These are phyloP conservation scores for Scrobipalpa costella DNA, from an alignment of 2,888 invertebrate species.

Conservation along the genomic window DNA sequence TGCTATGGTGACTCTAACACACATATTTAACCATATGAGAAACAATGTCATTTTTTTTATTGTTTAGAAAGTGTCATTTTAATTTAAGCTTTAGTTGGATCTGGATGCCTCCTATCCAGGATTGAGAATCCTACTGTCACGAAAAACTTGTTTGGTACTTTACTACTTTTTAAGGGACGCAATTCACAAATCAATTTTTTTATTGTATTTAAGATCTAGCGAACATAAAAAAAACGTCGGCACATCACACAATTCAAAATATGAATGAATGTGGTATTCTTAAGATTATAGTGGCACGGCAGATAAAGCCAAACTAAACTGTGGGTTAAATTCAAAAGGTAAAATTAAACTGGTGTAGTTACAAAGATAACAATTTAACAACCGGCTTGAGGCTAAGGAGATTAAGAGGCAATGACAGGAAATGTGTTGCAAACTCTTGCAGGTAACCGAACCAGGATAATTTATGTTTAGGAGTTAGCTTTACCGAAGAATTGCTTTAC, in stretches of 20 bases:
- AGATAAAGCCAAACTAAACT: not conserved
- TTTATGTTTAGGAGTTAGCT: not conserved
- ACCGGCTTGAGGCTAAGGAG: conserved; percentile 19
- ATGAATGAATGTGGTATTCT: not conserved
- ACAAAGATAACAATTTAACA: conserved; percentile 29
- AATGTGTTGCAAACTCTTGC: conserved; percentile 6
- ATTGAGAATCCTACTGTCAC: too few species aligned
- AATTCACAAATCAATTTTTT: too few species aligned
- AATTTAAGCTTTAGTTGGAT: too few species aligned
- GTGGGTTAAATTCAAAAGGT: not conserved
- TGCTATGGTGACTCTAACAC: too few species aligned
- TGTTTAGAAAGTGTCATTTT: too few species aligned
- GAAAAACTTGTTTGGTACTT: too few species aligned
- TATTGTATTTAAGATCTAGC: too few species aligned
- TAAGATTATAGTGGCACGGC: not conserved
- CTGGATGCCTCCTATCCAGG: too few species aligned
- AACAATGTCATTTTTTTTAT: too few species aligned
- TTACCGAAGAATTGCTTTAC: not conserved
- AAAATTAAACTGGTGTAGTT: conserved; percentile 22
- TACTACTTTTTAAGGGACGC: too few species aligned
- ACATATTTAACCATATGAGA: too few species aligned
- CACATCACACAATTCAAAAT: not conserved
- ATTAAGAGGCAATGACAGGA: conserved; percentile 8
- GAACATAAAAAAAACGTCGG: not conserved
- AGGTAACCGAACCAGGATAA: conserved; percentile 1